Evolutionary conservation across 2,797 vertebrate species (phyloP), one percentile per base, ranked within the genome.

Genomic region (Chloroceryle amazona): DNA sequence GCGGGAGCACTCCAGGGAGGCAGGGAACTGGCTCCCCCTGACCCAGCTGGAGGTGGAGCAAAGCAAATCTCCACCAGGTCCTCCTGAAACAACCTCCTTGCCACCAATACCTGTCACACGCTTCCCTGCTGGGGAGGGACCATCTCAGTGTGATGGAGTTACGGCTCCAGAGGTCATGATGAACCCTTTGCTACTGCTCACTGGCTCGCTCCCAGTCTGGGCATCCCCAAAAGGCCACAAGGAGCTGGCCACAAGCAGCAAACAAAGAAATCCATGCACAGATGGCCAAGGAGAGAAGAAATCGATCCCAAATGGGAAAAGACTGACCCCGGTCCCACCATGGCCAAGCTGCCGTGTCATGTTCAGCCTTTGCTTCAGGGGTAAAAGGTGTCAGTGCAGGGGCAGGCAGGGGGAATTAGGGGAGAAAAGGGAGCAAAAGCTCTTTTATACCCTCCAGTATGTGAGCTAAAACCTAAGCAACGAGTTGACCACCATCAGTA

Each of bases 1-100:
- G 0, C 0, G 2, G 62, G 25, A 4, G 2, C 33, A 0, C 28
- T 65, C 28, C 4, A 8, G 41, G 31, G 21, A 31, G 22, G 28
- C 28, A 42, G 63, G 22, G 54, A 93, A 67, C 2, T 0, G 2
- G 3, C 5, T 6, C 1, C 2, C 11, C 17, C 10, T 1, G 13
- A 22, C n/a, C 10, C 14, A 17, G 18, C 28, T 25, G 49, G 67
- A 61, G 49, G 11, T 65, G 78, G 17, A 70, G 65, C 47, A 29
- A 58, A 58, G 72, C 60, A 44, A 63, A 71, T 1, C 31, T 13
- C 16, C 41, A 3, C 8, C 65, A 22, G 21, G 16, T 41, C 46
- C 85, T 8, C n/a, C 25, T 13, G 20, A 63, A 14, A 11, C 31
- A 65, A n/a, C 0, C 6, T 31, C 28, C 25, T 60, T 49, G 11